These are phyloP conservation scores for Drosophila kepulauana DNA, from an alignment of 1,140 invertebrate species.

Conservation along the genomic window DNA sequence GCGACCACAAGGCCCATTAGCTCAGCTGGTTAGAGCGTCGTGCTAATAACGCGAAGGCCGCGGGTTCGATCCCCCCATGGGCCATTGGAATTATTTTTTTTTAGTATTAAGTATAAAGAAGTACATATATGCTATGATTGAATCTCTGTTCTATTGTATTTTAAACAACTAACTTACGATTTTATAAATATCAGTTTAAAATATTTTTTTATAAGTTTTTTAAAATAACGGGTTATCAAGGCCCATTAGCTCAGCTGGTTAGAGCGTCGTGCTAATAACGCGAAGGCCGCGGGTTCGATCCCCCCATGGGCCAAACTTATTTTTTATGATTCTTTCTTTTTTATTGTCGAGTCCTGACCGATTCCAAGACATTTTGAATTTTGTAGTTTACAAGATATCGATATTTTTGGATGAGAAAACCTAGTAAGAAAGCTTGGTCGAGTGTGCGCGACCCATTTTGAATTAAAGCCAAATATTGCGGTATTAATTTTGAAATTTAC, in stretches of 20 bases:
- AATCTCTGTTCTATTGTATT: too few relatives aligned
- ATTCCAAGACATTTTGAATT: background rate
- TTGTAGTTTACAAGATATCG: too few relatives aligned
- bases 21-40: slow-evolving; percentile 86
- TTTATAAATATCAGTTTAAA: too few relatives aligned
- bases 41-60: slow-evolving; percentile 88
- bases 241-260: slow-evolving; percentile 86
- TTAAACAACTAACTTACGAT: too few relatives aligned
- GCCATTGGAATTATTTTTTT: slow-evolving; percentile 38
- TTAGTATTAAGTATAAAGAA: background rate
- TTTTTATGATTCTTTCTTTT: background rate
- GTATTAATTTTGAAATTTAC: too few relatives aligned
- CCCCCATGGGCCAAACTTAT: slow-evolving; percentile 82
- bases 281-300: slow-evolving; percentile 88
- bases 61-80: slow-evolving; percentile 87
- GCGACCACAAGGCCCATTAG: slow-evolving; percentile 84
- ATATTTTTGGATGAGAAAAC: too few relatives aligned
- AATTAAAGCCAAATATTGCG: too few relatives aligned
- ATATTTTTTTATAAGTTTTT: background rate
- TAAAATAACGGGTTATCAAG: slow-evolving; percentile 18
- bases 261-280: slow-evolving; percentile 87
- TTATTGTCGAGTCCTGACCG: too few relatives aligned
- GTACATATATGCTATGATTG: too few relatives aligned
- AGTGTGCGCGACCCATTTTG: too few relatives aligned
- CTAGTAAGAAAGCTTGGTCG: too few relatives aligned